A percentile compares a stretch with the other conserved stretches of the same genome.
phyloP scores from a whole-genome alignment of 2,113 vertebrate species.

The Oncorhynchus mykiss region DNA sequence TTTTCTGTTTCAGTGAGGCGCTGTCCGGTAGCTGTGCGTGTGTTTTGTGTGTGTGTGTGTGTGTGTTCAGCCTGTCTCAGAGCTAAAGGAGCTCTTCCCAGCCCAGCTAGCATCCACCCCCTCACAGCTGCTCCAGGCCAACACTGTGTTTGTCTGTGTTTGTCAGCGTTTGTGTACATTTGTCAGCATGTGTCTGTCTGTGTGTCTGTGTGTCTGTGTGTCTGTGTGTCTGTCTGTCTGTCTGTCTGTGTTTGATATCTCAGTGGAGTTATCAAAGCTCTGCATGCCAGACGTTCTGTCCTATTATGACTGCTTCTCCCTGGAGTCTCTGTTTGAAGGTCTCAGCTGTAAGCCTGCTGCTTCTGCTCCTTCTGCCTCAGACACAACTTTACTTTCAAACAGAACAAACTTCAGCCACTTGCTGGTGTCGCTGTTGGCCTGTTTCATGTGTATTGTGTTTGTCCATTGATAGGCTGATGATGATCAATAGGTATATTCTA shows the following conservation, averaged over 20 bases:
- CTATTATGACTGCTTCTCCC: constrained; percentile 35
- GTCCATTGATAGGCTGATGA: too few relatives aligned
- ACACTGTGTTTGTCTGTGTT: constrained; percentile 19
- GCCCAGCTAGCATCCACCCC: constrained; percentile 57
- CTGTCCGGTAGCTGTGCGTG: not conserved
- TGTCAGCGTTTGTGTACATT: not conserved
- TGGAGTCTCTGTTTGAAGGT: constrained; percentile 2
- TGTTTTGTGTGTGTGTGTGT: constrained; percentile 17
- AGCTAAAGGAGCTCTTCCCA: constrained; percentile 45
- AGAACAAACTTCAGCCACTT: too few relatives aligned
- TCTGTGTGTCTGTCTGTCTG: constrained; percentile 5
- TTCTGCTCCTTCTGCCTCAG: too few relatives aligned
- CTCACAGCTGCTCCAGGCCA: constrained; percentile 62
- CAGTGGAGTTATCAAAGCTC: constrained; percentile 13
- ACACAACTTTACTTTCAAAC: not conserved
- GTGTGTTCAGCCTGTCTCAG: constrained; percentile 36
- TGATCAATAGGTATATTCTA: too few relatives aligned
- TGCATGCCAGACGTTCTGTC: constrained; percentile 26
- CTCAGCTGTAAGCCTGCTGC: not conserved
- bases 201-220: constrained; percentile 22
- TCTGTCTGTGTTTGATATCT: constrained; percentile 25
- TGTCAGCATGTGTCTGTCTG: not conserved
- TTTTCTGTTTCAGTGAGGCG: not conserved
- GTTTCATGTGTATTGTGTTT: too few relatives aligned
- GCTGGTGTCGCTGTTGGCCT: too few relatives aligned